Base-by-base conservation (phyloP, 2,888 invertebrate genomes). In the Hyalella azteca region DNA sequence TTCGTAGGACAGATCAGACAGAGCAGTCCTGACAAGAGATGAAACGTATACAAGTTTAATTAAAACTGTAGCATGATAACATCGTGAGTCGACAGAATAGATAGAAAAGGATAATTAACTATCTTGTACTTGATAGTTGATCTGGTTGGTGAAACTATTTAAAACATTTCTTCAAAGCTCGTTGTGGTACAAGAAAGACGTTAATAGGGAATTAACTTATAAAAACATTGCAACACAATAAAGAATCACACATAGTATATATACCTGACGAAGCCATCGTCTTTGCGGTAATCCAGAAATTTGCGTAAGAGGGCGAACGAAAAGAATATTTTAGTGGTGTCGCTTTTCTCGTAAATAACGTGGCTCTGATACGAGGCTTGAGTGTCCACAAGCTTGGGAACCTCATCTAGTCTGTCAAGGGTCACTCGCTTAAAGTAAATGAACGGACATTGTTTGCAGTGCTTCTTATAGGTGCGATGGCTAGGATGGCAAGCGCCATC, bases 291-390 rank as follows among this genome's bases (percentile, higher is more conserved):
- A 0, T 29, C 3, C n/a, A 66, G 66, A 7, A 29, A 66, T n/a
- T 32, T 36, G 5, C 26, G 36, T 19, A 66, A 36, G 4, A 66
- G 66, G 19, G 39, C 32, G 29, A 66, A 66, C 19, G 66, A 66
- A 19, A 66, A 66, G 19, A 1, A 66, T 5, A 66, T 22, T 36
- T 36, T 36, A 9, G 66, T 66, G 13, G 11, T 11, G 3, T 19
- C 19, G 3, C 11, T 29, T 15, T 66, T 66, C 19, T 36, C 36
- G 39, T 66, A 66, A 19, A 66, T 29, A 15, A 66, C 66, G 19
- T 66, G 66, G 36, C 7, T 66, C 66, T 66, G 66, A n/a, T n/a
- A n/a, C 66, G 36, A 66, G 36, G 66, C 2, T 36, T 66, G 66
- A 36, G 19, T 66, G 13, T 32, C 36, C 19, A 11, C 19, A 2